Percentiles rank a stretch among this genome's conserved stretches.
phyloP scores from a whole-genome alignment of 2,113 vertebrate species.

The Limanda limanda region DNA sequence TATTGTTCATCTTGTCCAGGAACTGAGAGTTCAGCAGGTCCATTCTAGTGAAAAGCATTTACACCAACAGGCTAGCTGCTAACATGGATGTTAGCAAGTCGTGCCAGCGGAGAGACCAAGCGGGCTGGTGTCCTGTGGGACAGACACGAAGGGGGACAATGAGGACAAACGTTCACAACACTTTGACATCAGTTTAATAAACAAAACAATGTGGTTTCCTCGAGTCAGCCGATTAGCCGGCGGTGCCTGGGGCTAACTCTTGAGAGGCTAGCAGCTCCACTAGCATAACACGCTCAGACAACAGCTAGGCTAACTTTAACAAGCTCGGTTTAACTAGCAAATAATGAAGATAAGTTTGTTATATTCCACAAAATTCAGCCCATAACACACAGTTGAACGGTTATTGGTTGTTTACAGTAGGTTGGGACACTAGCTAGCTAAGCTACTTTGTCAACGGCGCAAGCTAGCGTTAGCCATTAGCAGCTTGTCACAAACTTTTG shows the following conservation, averaged over 20 bases:
- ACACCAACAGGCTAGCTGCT: slow-evolving; percentile 82
- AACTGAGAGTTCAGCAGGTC: slow-evolving; percentile 98
- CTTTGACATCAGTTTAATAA: neutral
- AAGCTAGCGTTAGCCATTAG: slow-evolving; percentile 48
- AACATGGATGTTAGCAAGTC: slow-evolving; percentile 81
- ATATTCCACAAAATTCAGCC: neutral
- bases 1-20: slow-evolving; percentile 99
- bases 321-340: neutral
- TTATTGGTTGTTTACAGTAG: neutral
- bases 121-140: slow-evolving; percentile 9
- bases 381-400: neutral
- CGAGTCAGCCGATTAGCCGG: neutral
- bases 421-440: neutral
- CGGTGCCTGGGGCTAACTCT: neutral
- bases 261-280: neutral
- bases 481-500: slow-evolving; percentile 43
- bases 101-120: slow-evolving; percentile 76
- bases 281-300: slow-evolving; percentile 20
- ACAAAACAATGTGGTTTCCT: neutral
- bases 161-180: neutral
- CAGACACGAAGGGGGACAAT: neutral
- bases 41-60: slow-evolving; percentile 96
- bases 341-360: neutral
- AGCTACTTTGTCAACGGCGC: slow-evolving; percentile 18
- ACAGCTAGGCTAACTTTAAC: neutral